Conservation (phyloP, 2,888 invertebrate species). For the Neoitamus cyanurus region DNA sequence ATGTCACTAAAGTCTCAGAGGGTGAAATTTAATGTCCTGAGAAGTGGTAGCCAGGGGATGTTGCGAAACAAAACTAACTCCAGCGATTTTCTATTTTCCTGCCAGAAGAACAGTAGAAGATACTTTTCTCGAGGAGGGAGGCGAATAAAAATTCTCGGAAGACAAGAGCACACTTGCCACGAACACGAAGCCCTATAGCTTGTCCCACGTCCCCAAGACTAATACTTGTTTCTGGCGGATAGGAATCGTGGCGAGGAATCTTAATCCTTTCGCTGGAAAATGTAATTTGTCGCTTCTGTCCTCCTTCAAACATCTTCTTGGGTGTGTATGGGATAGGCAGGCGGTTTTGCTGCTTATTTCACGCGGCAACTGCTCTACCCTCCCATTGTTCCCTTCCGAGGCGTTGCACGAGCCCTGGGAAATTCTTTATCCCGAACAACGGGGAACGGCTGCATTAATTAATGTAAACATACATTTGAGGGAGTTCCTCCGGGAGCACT, state of each 20-base stretch:
- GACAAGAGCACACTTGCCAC: slow-evolving; percentile 38
- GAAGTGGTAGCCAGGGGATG: not conserved
- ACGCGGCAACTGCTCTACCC: not conserved
- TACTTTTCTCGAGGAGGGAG: not conserved
- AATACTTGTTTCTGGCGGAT: not conserved
- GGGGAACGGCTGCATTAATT: slow-evolving; percentile 24
- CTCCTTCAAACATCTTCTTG: slow-evolving; percentile 11
- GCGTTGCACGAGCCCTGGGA: not conserved
- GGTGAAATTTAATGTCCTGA: not conserved
- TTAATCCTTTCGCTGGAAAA: slow-evolving; percentile 18
- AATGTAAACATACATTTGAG: slow-evolving; percentile 18
- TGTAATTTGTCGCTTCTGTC: slow-evolving; percentile 33
- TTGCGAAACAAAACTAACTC: slow-evolving; percentile 2
- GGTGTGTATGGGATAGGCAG: not conserved
- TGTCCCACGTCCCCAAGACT: not conserved
- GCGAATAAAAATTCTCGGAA: slow-evolving; percentile 13
- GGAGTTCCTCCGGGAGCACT: not conserved
- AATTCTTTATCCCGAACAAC: slow-evolving; percentile 11
- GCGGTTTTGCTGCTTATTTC: not conserved
- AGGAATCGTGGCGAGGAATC: not conserved
- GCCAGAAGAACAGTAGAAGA: not conserved
- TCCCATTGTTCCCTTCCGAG: not conserved
- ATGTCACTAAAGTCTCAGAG: slow-evolving; percentile 3
- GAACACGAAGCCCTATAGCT: slow-evolving; percentile 35
- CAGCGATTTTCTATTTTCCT: slow-evolving; percentile 39